Base-by-base conservation (phyloP, 1,140 invertebrate genomes). In the Geopemphigus sp. region DNA sequence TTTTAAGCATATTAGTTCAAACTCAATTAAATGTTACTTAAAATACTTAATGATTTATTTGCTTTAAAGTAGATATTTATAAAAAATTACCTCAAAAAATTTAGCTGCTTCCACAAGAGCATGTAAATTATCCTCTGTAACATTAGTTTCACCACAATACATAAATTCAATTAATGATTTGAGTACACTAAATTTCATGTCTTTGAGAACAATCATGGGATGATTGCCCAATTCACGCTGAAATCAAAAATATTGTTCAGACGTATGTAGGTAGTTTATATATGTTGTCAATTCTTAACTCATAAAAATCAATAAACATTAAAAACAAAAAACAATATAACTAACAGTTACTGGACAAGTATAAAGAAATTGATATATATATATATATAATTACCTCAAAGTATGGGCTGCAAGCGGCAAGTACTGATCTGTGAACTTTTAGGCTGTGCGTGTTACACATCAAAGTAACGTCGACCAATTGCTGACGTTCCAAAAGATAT, bases 391-490 rank as follows among this genome's bases (percentile, higher is more conserved):
- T 80, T 84, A 87, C 89, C 85, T 88, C 87, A 85, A 90, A 90
- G 83, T 90, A 91, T 82, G 89, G 87, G 83, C 89, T 90, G 85
- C 88, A 89, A 32, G 89, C 88, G 73, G 88, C 89, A 47, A 90
- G 86, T 59, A 91, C 89, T 54, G 89, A 85, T 83, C 89, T 87
- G 81, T 89, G 89, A 81, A 89, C 89, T 84, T 88, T 86, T 22
- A 90, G 84, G 73, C 87, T 88, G 81, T 89, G 87, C 74, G 88
- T 88, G 81, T 88, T 87, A 83, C 89, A 90, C 83, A 88, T 87
- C 17, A 89, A 84, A 53, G 88, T 88, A 82, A 90, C 86, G 84
- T 91, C 88, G 68, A 90, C 86, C 81, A 90, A 84, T 82, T 88
- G 85, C 85, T 90, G 88, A 73, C 86, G 85, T 82, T 87, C 87